phyloP scores from a whole-genome alignment of 1,140 invertebrate species.

The Diorhabda sublineata region DNA sequence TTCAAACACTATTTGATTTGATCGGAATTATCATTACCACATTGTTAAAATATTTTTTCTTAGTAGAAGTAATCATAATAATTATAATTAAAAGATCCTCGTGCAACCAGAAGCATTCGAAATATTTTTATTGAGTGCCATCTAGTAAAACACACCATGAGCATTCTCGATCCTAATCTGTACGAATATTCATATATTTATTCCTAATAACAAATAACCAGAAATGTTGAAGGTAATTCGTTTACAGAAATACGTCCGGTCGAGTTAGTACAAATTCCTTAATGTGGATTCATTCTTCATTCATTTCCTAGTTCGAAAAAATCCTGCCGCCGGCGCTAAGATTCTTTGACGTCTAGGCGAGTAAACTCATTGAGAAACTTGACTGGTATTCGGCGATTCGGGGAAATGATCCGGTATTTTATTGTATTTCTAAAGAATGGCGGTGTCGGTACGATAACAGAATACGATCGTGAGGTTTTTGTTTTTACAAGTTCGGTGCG shows the following conservation, averaged over 20 bases:
- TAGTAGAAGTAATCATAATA: too few relatives aligned
- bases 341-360: conserved; percentile 7
- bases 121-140: too few relatives aligned
- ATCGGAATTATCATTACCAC: too few relatives aligned
- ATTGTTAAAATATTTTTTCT: too few relatives aligned
- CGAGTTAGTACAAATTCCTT: conserved; percentile 1
- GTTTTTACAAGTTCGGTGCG: not conserved
- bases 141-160: too few relatives aligned
- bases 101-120: too few relatives aligned
- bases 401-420: not conserved
- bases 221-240: not conserved
- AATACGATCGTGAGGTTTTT: not conserved
- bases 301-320: conserved; percentile 11
- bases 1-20: too few relatives aligned
- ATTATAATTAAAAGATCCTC: too few relatives aligned
- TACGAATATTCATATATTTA: too few relatives aligned
- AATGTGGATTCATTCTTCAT: conserved; percentile 4
- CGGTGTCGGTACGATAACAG: not conserved
- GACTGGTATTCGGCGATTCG: not conserved
- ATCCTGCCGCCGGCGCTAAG: conserved; percentile 9
- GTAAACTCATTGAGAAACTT: conserved; percentile 7
- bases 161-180: too few relatives aligned
- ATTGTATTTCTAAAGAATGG: conserved; percentile 6
- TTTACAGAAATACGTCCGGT: not conserved
- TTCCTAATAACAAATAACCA: too few relatives aligned